phyloP scores from a whole-genome alignment of 2,888 invertebrate species.

The Eulithis prunata region DNA sequence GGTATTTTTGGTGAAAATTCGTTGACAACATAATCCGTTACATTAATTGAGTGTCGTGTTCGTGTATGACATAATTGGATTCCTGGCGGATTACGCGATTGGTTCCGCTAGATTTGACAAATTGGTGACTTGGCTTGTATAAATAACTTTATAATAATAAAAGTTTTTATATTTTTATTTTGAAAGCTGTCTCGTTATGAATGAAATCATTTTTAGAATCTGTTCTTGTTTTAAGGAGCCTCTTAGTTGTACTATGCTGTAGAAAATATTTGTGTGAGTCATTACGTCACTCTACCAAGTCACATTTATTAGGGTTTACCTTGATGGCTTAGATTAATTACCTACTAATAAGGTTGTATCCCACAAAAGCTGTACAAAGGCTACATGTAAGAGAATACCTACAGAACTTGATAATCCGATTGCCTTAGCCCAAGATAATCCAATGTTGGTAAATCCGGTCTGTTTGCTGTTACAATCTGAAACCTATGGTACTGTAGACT shows the following conservation, averaged over 20 bases:
- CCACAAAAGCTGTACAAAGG: background rate
- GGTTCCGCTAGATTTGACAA: constrained; percentile 11
- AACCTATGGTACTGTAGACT: constrained; percentile 9
- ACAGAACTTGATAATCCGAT: constrained; percentile 7
- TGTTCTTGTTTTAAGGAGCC: no score
- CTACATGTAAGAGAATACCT: background rate
- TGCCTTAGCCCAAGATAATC: constrained; percentile 10
- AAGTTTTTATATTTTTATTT: background rate
- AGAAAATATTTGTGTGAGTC: no score
- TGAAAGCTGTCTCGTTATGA: no score
- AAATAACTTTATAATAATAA: background rate
- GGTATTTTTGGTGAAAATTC: constrained; percentile 43
- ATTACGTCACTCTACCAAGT: no score
- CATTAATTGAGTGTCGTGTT: constrained; percentile 49
- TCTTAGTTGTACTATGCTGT: no score
- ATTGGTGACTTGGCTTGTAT: constrained; percentile 7
- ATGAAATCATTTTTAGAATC: no score
- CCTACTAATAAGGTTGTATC: no score
- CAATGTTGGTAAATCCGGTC: background rate
- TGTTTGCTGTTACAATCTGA: background rate
- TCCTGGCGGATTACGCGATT: constrained; percentile 23
- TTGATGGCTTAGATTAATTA: no score
- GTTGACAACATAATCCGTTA: constrained; percentile 46
- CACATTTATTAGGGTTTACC: no score
- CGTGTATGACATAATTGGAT: constrained; percentile 49